A percentile compares a stretch with the other conserved stretches of the same genome.
These are phyloP conservation scores for Atethmia centrago DNA, from an alignment of 2,888 invertebrate genomes.

Conservation along the genomic window DNA sequence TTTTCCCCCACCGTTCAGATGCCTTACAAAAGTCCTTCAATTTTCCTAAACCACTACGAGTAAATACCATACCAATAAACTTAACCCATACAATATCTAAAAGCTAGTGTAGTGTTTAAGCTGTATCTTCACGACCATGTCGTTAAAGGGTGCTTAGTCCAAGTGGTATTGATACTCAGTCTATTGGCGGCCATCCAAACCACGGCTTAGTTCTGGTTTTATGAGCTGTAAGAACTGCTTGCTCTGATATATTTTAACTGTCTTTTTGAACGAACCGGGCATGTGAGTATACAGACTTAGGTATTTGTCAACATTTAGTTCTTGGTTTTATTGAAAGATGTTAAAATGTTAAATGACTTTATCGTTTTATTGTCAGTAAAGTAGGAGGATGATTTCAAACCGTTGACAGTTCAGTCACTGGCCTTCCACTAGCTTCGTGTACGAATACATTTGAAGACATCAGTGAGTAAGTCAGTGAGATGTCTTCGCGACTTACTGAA, in stretches of 20 bases:
- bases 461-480: background rate
- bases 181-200: constrained; percentile 43
- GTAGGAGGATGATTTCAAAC: too few species aligned
- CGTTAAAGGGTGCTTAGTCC: constrained; percentile 34
- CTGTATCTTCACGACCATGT: constrained; percentile 41
- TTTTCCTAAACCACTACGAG: background rate
- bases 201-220: constrained; percentile 8
- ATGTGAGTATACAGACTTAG: too few species aligned
- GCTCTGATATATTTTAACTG: constrained; percentile 3
- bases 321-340: too few species aligned
- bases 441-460: background rate
- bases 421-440: background rate
- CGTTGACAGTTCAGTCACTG: background rate
- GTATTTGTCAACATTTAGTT: too few species aligned
- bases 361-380: too few species aligned
- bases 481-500: background rate
- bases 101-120: constrained; percentile 24
- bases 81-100: constrained; percentile 1
- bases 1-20: too few species aligned
- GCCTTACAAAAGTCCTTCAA: too few species aligned
- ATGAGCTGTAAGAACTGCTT: constrained; percentile 23
- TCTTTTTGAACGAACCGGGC: background rate
- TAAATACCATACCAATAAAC: constrained; percentile 28
- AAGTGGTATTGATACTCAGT: constrained; percentile 48
- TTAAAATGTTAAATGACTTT: too few species aligned